Conservation (phyloP, 2,113 vertebrate genomes). For the Sciurus niger region DNA sequence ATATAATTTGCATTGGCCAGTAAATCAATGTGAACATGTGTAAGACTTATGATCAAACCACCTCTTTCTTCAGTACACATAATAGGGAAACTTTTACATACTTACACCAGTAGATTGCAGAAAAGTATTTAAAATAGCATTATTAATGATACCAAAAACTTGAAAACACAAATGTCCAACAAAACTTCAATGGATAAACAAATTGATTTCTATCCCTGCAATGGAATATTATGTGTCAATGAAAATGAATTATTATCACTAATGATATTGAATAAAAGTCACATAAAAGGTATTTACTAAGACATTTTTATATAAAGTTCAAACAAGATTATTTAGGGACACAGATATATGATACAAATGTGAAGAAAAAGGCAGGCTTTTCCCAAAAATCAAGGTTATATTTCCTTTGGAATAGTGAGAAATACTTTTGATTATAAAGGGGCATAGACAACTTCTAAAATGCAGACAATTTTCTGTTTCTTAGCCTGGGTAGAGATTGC, state of each 20-base stretch:
- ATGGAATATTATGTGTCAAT: not conserved
- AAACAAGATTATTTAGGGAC: not conserved
- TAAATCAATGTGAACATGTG: not conserved
- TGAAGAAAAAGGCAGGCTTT: not conserved
- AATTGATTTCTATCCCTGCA: not conserved
- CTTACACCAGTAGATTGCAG: not conserved
- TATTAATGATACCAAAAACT: not conserved
- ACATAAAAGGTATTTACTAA: not conserved
- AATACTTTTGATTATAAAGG: not conserved
- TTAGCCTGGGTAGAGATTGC: not conserved
- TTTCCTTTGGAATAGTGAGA: not conserved
- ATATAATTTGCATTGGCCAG: not conserved
- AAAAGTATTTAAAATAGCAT: not conserved
- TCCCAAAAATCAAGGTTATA: not conserved
- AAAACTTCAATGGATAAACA: not conserved
- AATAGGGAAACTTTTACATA: not conserved
- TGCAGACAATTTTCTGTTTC: not conserved
- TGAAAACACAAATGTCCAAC: not conserved
- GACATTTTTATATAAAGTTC: not conserved
- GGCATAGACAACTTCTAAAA: not conserved
- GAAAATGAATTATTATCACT: constrained; percentile 26
- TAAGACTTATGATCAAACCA: not conserved
- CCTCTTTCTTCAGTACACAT: not conserved
- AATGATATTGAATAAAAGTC: not conserved
- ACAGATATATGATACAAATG: not conserved